Base-by-base conservation (phyloP, 2,888 invertebrate genomes). In the Lathronympha strigana region DNA sequence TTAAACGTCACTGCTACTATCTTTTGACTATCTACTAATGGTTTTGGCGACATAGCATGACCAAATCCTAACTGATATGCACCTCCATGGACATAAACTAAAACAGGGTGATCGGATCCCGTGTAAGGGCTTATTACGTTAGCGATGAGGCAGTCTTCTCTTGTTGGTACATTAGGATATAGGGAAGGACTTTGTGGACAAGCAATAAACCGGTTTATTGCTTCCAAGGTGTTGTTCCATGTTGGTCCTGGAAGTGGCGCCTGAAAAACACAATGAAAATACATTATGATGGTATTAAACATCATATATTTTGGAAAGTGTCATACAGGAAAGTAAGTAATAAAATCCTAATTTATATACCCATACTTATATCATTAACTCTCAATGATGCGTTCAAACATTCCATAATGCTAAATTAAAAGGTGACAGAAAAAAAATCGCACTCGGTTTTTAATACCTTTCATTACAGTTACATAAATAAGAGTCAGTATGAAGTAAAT, bases 1-100 rank as follows among this genome's bases (percentile, higher is more conserved):
- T 68, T 70, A 21, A 70, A 68, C 40, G 62, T 68, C 4, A 71
- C 67, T 5, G 47, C 62, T 11, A 71, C 57, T n/a, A 69, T n/a
- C 43, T 67, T 60, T 25, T 68, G 68, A 0, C 61, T 54, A 23
- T 57, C 33, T 1, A 69, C 60, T n/a, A 71, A 36, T n/a, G 17
- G 17, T 5, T 40, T 53, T 19, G 68, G 69, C n/a, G 36, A 15
- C 0, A 19, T 9, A 4, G 25, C 2, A 8, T 43, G 25, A 5
- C 69, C 69, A 40, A 13, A 47, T 2, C 69, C 69, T 1, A 64
- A 8, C 40, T 68, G 64, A 31, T 62, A 71, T 19, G 61, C 68
- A 23, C 69, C 71, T 19, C 71, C 71, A 28, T 47, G 47, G n/a
- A 47, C 47, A n/a, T 47, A 47, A 0, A 47, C 47, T 2, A 47